Conservation (phyloP, 2,888 invertebrate genomes). For the Orthonevra nobilis region DNA sequence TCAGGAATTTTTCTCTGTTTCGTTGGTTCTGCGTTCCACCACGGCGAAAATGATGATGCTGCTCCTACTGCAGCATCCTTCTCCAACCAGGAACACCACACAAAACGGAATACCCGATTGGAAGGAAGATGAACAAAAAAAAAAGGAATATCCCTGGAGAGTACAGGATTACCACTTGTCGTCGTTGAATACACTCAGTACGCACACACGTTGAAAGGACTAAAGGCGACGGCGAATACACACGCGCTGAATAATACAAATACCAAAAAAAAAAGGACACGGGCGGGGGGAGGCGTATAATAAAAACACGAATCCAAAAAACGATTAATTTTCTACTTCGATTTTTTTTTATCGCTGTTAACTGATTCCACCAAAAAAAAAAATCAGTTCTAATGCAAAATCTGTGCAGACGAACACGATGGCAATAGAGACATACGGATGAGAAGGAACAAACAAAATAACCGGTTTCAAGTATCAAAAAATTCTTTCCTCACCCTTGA, state of each 20-base stretch:
- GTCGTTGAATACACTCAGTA: conserved; percentile 29
- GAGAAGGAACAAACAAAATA: conserved; percentile 18
- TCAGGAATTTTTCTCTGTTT: conserved; percentile 47
- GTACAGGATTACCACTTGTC: conserved; percentile 67
- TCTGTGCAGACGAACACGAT: conserved; percentile 34
- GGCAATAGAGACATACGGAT: conserved; percentile 41
- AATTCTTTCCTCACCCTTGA: conserved; percentile 56
- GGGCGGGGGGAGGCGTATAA: neutral
- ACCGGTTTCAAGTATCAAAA: conserved; percentile 51
- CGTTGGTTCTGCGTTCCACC: conserved; percentile 19
- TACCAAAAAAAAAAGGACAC: too few relatives aligned
- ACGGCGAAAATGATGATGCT: conserved; percentile 19
- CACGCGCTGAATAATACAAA: conserved; percentile 61
- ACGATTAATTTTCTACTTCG: conserved; percentile 9
- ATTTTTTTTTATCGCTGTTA: conserved; percentile 28
- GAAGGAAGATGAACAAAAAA: conserved; percentile 23
- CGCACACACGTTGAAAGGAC: conserved; percentile 32
- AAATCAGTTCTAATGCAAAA: too few relatives aligned
- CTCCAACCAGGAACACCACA: conserved; percentile 45
- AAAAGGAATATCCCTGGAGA: conserved; percentile 51
- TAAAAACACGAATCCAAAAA: conserved; percentile 30
- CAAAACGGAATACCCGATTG: conserved; percentile 56
- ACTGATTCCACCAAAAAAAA: conserved; percentile 22
- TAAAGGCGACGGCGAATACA: conserved; percentile 49
- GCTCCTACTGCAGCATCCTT: conserved; percentile 61